Evolutionary conservation across 1,140 invertebrate genomes (phyloP), one percentile per base, ranked within the genome.

Genomic region (Steinernema khuongi): DNA sequence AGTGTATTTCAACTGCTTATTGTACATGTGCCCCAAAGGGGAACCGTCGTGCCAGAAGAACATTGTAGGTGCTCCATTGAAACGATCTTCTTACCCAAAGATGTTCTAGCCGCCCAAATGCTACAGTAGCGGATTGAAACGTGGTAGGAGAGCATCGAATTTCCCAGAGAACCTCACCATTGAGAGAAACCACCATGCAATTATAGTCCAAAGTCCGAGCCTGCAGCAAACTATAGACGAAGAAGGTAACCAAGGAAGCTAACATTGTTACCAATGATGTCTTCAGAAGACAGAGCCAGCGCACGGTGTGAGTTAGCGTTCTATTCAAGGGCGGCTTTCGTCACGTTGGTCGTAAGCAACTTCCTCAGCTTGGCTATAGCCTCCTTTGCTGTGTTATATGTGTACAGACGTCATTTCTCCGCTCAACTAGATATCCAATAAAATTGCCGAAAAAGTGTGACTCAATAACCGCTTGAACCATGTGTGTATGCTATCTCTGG

Each of bases 21-120:
- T 80, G 26, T 80, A 80, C 66, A 76, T 79, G 66, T 80, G 79
- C 50, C 72, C 78, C 1, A 80, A 80, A 71, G 78, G 32, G 14
- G 79, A 80, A 70, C 50, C 72, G 18, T 33, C 32, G 26, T 81
- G 79, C 44, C 31, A 33, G 22, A 22, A 72, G 31, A 32, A 33
- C n/a, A 43, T 72, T 66, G 50, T 60, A 60, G 26, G 50, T 4
- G 4, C 26, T n/a, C 50, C 19, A 22, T 60, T n/a, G n/a, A 60
- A 4, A 7, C 50, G 14, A 11, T 22, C 50, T 7, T 26, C 7
- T 14, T 60, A 14, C 14, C 7, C 50, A 14, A 22, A 60, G 7
- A 11, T 41, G 26, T 60, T 60, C 2, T 22, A 60, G 50, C 50
- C 50, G 4, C 50, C 50, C 4, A 60, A 60, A 60, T 60, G 50